phyloP scores from a whole-genome alignment of 2,113 vertebrate species.

The Phalacrocorax brasilianus region DNA sequence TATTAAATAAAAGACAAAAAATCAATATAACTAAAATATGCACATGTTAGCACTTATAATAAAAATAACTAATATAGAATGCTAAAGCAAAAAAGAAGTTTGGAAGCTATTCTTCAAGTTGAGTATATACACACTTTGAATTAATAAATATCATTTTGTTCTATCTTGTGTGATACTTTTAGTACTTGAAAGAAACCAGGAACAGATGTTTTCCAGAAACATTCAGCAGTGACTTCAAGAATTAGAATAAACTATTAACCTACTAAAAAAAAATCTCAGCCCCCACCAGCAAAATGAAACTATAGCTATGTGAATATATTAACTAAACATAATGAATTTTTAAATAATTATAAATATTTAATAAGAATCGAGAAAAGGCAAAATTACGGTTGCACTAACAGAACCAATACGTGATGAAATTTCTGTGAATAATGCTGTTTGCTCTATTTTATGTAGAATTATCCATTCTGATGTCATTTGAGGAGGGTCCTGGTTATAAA shows the following conservation, averaged over 20 bases:
- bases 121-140: background rate
- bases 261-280: background rate
- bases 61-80: background rate
- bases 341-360: background rate
- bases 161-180: background rate
- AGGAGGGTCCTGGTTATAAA: background rate
- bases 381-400: background rate
- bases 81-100: background rate
- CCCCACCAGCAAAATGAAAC: background rate
- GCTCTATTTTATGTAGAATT: background rate
- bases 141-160: background rate
- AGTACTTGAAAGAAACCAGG: background rate
- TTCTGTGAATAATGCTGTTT: background rate
- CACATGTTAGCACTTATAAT: background rate
- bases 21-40: background rate
- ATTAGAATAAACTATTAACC: background rate
- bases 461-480: background rate
- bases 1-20: background rate
- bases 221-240: background rate
- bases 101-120: background rate
- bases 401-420: background rate
- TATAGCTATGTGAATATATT: background rate
- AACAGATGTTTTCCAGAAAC: background rate
- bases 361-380: background rate
- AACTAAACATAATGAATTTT: background rate